These are phyloP conservation scores for Sylvicola cinctus DNA, from an alignment of 2,888 invertebrate genomes.

Conservation along the genomic window DNA sequence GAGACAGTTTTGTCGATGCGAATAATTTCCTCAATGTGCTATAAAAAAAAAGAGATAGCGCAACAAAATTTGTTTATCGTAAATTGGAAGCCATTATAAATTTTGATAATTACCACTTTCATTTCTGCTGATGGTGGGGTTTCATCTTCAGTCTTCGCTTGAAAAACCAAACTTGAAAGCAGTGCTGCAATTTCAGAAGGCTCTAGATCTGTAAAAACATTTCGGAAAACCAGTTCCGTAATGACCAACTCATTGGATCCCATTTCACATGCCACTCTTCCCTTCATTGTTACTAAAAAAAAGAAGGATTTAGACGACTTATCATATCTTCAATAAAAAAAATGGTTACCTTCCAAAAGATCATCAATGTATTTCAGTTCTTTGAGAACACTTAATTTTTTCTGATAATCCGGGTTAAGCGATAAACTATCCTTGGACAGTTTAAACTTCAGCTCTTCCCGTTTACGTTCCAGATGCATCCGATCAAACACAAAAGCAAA, in stretches of 20 bases:
- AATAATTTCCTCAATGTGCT: slow-evolving; percentile 54
- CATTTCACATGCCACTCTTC: slow-evolving; percentile 72
- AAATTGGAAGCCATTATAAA: background rate
- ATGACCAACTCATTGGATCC: slow-evolving; percentile 77
- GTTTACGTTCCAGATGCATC: slow-evolving; percentile 48
- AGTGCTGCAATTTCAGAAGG: slow-evolving; percentile 88
- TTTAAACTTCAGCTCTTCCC: slow-evolving; percentile 44
- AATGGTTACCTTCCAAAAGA: slow-evolving; percentile 35
- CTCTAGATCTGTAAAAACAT: slow-evolving; percentile 64
- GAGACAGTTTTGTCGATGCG: slow-evolving; percentile 46
- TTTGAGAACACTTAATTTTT: slow-evolving; percentile 53
- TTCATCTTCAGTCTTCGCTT: slow-evolving; percentile 47
- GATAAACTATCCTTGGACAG: slow-evolving; percentile 70
- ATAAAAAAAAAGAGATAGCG: slow-evolving; percentile 6
- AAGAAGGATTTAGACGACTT: slow-evolving; percentile 4
- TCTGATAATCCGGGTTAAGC: slow-evolving; percentile 77
- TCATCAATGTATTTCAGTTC: slow-evolving; percentile 52
- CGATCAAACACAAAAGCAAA: slow-evolving; percentile 54
- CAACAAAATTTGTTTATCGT: slow-evolving; percentile 1
- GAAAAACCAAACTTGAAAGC: slow-evolving; percentile 82
- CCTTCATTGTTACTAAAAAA: slow-evolving; percentile 49
- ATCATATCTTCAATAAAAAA: background rate
- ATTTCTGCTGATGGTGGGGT: slow-evolving; percentile 37
- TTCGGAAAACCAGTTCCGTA: slow-evolving; percentile 82
- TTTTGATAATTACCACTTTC: slow-evolving; percentile 26